phyloP scores from a whole-genome alignment of 2,888 invertebrate genomes.

The Drosophila macrospina region DNA sequence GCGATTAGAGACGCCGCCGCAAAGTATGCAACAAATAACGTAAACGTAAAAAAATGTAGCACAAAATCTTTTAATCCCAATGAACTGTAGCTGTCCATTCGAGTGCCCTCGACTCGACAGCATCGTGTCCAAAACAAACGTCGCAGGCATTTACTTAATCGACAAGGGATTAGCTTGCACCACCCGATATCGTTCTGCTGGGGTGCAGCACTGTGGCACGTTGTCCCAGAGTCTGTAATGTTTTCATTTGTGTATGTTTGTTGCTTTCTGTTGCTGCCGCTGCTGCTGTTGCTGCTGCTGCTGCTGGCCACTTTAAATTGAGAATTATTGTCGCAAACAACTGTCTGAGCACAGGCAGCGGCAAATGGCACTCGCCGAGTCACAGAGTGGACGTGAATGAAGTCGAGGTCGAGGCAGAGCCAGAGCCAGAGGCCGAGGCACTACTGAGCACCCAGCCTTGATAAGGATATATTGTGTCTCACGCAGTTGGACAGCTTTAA shows the following conservation, averaged over 20 bases:
- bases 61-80: slow-evolving; percentile 81
- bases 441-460: slow-evolving; percentile 52
- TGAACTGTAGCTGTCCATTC: slow-evolving; percentile 71
- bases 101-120: slow-evolving; percentile 50
- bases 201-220: slow-evolving; percentile 4
- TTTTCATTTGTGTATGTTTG: slow-evolving; percentile 61
- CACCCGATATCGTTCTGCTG: slow-evolving; percentile 17
- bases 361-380: slow-evolving; percentile 1
- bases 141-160: slow-evolving; percentile 83
- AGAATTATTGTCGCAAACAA: slow-evolving; percentile 80
- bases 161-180: slow-evolving; percentile 82
- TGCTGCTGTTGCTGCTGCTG: too few relatives aligned
- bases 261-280: slow-evolving; percentile 1
- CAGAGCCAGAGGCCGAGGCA: not conserved
- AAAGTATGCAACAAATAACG: slow-evolving; percentile 67
- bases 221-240: slow-evolving; percentile 40
- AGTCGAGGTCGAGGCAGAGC: not conserved
- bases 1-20: slow-evolving; percentile 48
- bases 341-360: slow-evolving; percentile 43
- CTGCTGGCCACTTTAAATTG: slow-evolving; percentile 75
- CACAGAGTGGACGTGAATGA: slow-evolving; percentile 15
- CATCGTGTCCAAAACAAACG: slow-evolving; percentile 69
- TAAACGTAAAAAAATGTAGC: slow-evolving; percentile 63
- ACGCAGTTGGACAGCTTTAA: slow-evolving; percentile 82
- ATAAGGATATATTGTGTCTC: slow-evolving; percentile 82